Conservation (phyloP, 2,888 invertebrate species). For the Blastobasis lacticolella region DNA sequence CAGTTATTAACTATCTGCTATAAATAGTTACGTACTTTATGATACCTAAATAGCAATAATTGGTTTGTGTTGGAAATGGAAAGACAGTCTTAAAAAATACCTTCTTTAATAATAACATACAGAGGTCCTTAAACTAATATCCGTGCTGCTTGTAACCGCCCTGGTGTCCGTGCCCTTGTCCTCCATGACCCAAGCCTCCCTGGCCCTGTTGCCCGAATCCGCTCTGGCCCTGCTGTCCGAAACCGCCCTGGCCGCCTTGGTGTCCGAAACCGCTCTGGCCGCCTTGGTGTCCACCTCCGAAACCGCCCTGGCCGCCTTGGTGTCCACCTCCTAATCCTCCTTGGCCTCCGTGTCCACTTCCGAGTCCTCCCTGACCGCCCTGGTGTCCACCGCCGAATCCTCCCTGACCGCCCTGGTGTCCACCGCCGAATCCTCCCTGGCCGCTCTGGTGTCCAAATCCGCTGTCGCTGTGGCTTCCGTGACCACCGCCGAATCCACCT, state of each 20-base stretch:
- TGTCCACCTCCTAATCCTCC: neutral
- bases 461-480: neutral
- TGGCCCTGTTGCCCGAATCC: neutral
- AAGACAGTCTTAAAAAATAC: too few species aligned
- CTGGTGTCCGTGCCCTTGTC: neutral
- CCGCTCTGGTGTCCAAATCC: neutral
- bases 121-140: neutral
- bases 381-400: neutral
- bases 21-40: too few species aligned
- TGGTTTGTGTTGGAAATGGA: too few species aligned
- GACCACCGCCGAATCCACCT: neutral
- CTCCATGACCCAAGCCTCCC: neutral
- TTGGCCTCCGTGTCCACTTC: neutral
- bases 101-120: too few species aligned
- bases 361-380: neutral
- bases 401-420: neutral
- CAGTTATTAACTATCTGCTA: too few species aligned
- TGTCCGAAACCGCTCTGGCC: constrained; percentile 4
- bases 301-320: constrained; percentile 1
- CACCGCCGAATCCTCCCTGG: neutral
- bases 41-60: too few species aligned
- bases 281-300: constrained; percentile 3
- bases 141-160: constrained; percentile 2
- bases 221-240: neutral
- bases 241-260: constrained; percentile 1